phyloP scores from a whole-genome alignment of 1,140 invertebrate species.

The Neotoxoptera formosana region DNA sequence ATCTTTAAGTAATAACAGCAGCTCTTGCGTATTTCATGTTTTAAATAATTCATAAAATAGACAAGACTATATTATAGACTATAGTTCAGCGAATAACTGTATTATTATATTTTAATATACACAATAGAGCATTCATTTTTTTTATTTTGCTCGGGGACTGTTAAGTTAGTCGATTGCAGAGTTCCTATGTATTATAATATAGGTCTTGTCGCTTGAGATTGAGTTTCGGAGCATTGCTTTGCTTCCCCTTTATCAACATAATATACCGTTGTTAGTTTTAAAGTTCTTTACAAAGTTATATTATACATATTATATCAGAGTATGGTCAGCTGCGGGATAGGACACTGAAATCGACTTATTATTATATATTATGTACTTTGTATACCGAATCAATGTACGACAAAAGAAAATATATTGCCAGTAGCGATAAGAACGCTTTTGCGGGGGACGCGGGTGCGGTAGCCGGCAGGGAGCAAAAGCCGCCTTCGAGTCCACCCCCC shows the following conservation, averaged over 20 bases:
- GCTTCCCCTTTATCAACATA: background rate
- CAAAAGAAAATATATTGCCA: background rate
- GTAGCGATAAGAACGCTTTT: background rate
- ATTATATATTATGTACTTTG: background rate
- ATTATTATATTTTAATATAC: too few relatives aligned
- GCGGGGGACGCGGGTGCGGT: background rate
- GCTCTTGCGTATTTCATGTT: background rate
- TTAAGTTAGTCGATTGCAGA: too few relatives aligned
- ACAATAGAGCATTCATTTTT: too few relatives aligned
- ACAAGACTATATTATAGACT: background rate
- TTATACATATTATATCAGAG: background rate
- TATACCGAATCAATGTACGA: background rate
- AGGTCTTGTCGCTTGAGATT: background rate
- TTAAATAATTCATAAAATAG: background rate
- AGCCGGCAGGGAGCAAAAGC: background rate
- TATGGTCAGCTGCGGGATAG: background rate
- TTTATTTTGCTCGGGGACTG: too few relatives aligned
- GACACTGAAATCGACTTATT: background rate
- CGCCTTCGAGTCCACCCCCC: background rate
- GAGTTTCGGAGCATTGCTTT: background rate
- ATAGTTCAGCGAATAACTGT: too few relatives aligned
- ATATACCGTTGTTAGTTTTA: background rate
- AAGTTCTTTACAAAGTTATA: background rate
- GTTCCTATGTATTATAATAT: background rate
- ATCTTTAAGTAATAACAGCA: too few relatives aligned